Percentiles rank a stretch among this genome's conserved stretches.
phyloP scores from a whole-genome alignment of 2,113 vertebrate genomes.

The Bothrops jararaca region DNA sequence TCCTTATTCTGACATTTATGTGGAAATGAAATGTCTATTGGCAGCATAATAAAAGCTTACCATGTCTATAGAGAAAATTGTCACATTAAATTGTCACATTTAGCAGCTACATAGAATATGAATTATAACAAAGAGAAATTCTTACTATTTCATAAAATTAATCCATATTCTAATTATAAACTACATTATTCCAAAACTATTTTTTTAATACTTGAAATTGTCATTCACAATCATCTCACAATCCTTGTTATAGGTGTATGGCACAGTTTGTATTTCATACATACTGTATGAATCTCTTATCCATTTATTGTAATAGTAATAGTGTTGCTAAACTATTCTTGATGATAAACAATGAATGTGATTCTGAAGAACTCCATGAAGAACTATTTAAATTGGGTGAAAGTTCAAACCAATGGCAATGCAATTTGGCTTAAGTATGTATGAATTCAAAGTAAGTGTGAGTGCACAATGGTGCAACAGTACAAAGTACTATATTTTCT shows the following conservation, averaged over 20 bases:
- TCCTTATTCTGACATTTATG: constrained; percentile 14
- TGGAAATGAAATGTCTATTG: constrained; percentile 9
- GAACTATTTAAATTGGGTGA: neutral
- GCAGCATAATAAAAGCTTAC: constrained; percentile 9
- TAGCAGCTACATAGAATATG: too few species aligned
- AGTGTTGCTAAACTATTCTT: neutral
- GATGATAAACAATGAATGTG: neutral
- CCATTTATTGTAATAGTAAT: neutral
- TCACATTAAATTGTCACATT: too few species aligned
- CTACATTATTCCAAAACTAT: neutral
- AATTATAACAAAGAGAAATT: neutral
- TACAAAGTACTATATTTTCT: neutral
- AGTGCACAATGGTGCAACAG: neutral
- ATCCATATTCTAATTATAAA: constrained; percentile 5
- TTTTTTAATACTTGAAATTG: neutral
- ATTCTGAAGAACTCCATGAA: too few species aligned
- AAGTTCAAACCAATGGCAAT: neutral
- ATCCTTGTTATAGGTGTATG: neutral
- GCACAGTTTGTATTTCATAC: neutral
- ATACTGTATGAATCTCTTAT: neutral
- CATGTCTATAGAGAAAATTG: neutral
- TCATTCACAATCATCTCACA: neutral
- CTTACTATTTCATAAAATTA: neutral
- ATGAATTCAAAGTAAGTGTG: neutral
- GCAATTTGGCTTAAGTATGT: neutral